Percentiles rank a stretch among this genome's conserved stretches.
These are phyloP conservation scores for Acanthosepion lycidas DNA, from an alignment of 2,888 invertebrate species.

Conservation along the genomic window DNA sequence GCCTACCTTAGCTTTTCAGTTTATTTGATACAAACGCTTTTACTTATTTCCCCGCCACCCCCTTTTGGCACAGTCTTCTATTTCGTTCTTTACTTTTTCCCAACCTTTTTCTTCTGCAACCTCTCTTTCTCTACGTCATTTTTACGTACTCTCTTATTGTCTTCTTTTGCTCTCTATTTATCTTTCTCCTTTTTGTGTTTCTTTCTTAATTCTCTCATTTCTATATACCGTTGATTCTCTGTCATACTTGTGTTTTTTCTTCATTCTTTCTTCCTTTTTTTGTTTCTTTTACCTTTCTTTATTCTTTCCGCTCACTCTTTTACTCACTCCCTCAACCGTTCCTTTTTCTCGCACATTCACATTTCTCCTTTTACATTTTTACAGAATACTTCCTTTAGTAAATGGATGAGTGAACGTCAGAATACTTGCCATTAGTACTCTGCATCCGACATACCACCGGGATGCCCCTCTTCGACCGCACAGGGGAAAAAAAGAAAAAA, in stretches of 20 bases:
- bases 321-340: not conserved
- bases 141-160: not conserved
- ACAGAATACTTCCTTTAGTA: not conserved
- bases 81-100: not conserved
- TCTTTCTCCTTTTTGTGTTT: not conserved
- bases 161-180: not conserved
- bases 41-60: not conserved
- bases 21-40: not conserved
- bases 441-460: not conserved
- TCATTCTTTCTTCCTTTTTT: not conserved
- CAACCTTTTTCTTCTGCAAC: not conserved
- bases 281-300: not conserved
- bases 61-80: not conserved
- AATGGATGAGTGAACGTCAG: not conserved
- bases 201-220: not conserved
- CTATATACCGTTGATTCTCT: too few species aligned
- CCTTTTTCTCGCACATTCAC: not conserved
- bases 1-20: not conserved
- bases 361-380: not conserved
- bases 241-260: not conserved
- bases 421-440: conserved; percentile 1
- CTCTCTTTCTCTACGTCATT: not conserved
- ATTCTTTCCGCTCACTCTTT: not conserved
- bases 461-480: conserved; percentile 9
- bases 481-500: not conserved